phyloP scores from a whole-genome alignment of 2,113 vertebrate genomes.

The Solea solea region DNA sequence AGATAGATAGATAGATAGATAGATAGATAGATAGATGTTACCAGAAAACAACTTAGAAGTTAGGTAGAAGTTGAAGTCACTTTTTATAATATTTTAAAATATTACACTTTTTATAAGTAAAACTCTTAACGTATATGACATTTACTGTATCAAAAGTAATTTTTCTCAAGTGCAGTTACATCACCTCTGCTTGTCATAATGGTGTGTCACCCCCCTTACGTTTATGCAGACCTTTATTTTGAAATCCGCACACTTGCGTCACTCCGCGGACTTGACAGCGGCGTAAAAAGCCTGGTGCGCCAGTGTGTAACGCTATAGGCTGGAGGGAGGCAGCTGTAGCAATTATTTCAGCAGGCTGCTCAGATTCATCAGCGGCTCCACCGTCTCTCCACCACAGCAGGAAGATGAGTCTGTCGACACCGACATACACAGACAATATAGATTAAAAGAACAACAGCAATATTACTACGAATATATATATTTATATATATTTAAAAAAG shows the following conservation, averaged over 20 bases:
- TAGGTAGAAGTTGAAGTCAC: too few relatives aligned
- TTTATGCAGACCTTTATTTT: conserved; percentile 39
- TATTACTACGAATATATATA: conserved; percentile 20
- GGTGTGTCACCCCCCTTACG: too few relatives aligned
- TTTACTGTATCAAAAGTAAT: too few relatives aligned
- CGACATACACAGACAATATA: conserved; percentile 22
- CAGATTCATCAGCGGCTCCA: conserved; percentile 49
- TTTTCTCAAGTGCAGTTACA: too few relatives aligned
- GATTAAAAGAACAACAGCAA: conserved; percentile 39
- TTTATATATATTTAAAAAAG: not conserved
- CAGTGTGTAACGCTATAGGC: conserved; percentile 57
- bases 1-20: too few relatives aligned
- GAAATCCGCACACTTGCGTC: not conserved
- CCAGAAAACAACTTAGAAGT: too few relatives aligned
- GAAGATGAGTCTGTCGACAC: conserved; percentile 62
- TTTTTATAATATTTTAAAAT: too few relatives aligned
- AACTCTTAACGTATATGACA: too few relatives aligned
- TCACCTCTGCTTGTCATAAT: too few relatives aligned
- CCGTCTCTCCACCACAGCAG: conserved; percentile 4
- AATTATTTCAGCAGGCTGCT: conserved; percentile 56
- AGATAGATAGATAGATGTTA: too few relatives aligned
- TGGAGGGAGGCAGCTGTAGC: conserved; percentile 74
- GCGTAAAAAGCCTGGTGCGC: conserved; percentile 48
- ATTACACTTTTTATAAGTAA: too few relatives aligned
- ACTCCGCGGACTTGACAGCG: conserved; percentile 5